These are phyloP conservation scores for Clarias fuscus DNA, from an alignment of 2,797 vertebrate genomes.

Conservation along the genomic window DNA sequence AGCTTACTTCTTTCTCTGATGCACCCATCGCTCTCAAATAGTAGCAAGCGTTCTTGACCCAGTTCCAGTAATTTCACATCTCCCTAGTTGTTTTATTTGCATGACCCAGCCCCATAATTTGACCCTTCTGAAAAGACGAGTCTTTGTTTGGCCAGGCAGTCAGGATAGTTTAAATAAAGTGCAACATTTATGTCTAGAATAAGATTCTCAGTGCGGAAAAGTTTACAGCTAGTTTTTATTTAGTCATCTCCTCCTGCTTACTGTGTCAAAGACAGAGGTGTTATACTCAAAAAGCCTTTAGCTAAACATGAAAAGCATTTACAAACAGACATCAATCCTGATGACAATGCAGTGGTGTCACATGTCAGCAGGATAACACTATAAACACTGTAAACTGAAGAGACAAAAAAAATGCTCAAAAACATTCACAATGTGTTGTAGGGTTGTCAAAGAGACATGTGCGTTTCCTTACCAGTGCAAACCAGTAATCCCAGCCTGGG, in stretches of 20 bases:
- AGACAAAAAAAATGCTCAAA: neutral
- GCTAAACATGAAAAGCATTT: slow-evolving; percentile 12
- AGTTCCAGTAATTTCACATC: too few relatives aligned
- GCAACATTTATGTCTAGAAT: slow-evolving; percentile 1
- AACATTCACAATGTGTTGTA: neutral
- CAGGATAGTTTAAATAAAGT: neutral
- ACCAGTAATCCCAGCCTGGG: slow-evolving; percentile 93
- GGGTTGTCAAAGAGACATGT: neutral
- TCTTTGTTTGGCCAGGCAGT: too few relatives aligned
- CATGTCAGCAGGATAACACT: neutral
- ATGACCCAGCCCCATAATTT: too few relatives aligned
- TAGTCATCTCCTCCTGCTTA: neutral
- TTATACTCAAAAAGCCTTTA: neutral
- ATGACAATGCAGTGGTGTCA: neutral
- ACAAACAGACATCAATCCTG: neutral
- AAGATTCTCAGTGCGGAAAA: slow-evolving; percentile 11
- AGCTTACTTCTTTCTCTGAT: too few relatives aligned
- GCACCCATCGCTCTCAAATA: too few relatives aligned
- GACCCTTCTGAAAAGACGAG: too few relatives aligned
- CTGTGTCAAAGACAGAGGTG: slow-evolving; percentile 1
- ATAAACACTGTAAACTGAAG: neutral
- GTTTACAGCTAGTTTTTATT: neutral
- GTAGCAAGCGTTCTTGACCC: too few relatives aligned
- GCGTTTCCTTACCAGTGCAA: slow-evolving; percentile 83
- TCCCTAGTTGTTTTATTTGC: too few relatives aligned